Evolutionary conservation across 2,113 vertebrate genomes (phyloP), one percentile per base, ranked within the genome.

Genomic region (Hipposideros armiger): DNA sequence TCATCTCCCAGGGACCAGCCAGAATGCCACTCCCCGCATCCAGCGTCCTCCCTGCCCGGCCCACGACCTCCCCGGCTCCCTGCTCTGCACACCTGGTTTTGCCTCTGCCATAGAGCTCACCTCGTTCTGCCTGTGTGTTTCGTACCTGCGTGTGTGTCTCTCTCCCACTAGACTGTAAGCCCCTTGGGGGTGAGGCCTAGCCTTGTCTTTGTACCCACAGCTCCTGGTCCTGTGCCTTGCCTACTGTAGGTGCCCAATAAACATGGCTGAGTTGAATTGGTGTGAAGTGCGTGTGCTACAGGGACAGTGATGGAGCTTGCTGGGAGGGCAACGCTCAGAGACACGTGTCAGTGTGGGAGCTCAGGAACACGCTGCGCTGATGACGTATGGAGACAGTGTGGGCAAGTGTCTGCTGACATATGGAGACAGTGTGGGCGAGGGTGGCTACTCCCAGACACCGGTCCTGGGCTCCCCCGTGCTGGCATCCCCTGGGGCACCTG

Each of bases 231-330:
- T 81, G 80, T 87, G 93, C 89, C 95, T 93, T 90, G 70, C 56
- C 70, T 36, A 1, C 58, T 16, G 36, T 76, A 89, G 52, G 89
- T 84, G 54, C 54, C 62, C 78, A 97, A 96, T 97, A 98, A 98
- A 98, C 19, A 17, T 32, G 92, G 62, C 89, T 70, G 82, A 95
- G 56, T 52, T 72, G 47, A 81, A 15, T 7, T 36, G 64, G 47
- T 62, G 76, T 91, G 82, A 14, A 15, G n/a, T 47, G 74, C 82
- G 45, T 90, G 28, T 89, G 73, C 11, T 19, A 5, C 5, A 7
- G 64, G 19, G 66, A 32, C 19, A 30, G 50, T 0, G 2, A 0
- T 15, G 47, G 72, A 11, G 28, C 4, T 64, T 40, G 0, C 11
- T 45, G 47, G 36, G 7, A 5, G 66, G 66, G 67, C 76, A 40